phyloP scores from a whole-genome alignment of 2,113 vertebrate genomes.

The Nothocercus julius region DNA sequence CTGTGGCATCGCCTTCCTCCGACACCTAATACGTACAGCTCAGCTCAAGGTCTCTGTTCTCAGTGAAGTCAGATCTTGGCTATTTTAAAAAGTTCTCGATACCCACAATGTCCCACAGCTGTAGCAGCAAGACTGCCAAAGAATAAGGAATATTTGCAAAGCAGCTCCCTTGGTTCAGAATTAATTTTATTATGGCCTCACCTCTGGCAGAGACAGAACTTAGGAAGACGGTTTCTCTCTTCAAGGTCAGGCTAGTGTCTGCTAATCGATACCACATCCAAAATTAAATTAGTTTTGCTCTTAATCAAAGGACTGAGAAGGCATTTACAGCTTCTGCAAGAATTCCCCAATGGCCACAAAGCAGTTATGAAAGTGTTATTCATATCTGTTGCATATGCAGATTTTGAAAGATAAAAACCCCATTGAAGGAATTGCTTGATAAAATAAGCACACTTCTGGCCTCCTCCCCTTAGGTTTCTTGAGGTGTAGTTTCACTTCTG shows the following conservation, averaged over 20 bases:
- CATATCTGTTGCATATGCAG: neutral
- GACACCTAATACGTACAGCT: neutral
- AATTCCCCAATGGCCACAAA: slow-evolving; percentile 1
- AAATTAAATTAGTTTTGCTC: neutral
- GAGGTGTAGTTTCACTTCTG: slow-evolving; percentile 50
- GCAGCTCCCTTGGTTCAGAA: neutral
- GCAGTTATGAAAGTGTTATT: neutral
- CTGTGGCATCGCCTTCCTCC: neutral
- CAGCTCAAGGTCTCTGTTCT: neutral
- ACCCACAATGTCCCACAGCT: neutral
- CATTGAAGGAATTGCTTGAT: neutral
- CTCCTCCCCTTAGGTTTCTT: neutral
- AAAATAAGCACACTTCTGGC: neutral
- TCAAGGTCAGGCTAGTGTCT: neutral
- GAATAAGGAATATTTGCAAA: neutral
- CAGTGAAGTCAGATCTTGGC: neutral
- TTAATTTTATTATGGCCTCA: neutral
- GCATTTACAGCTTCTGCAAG: neutral
- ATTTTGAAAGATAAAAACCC: slow-evolving; percentile 28
- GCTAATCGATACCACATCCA: neutral
- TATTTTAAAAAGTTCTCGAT: neutral
- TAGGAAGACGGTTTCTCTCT: neutral
- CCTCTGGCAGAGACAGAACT: neutral
- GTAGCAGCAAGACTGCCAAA: slow-evolving; percentile 1
- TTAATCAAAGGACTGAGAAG: slow-evolving; percentile 8